phyloP scores from a whole-genome alignment of 1,140 invertebrate species.

The Teleopsis dalmanni region DNA sequence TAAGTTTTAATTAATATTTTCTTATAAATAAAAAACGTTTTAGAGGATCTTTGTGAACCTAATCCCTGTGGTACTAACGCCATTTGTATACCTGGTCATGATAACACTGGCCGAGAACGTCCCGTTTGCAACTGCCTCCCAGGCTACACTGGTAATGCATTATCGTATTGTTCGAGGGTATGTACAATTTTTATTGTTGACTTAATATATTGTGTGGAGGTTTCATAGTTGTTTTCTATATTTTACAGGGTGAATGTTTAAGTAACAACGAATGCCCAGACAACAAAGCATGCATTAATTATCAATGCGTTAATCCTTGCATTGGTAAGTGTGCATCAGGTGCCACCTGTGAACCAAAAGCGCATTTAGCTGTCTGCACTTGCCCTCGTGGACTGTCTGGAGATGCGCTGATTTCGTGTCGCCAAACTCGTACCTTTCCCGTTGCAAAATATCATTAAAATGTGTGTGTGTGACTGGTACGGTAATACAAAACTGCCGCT shows the following conservation, averaged over 20 bases:
- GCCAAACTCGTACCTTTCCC: slow-evolving; percentile 34
- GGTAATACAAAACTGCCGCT: too few relatives aligned
- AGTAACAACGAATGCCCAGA: slow-evolving; percentile 64
- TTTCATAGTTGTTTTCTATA: not conserved
- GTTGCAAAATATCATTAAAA: slow-evolving; percentile 43
- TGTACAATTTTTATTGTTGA: slow-evolving; percentile 11
- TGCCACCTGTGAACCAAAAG: slow-evolving; percentile 36
- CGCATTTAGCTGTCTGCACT: slow-evolving; percentile 74
- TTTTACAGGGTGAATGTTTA: slow-evolving; percentile 61
- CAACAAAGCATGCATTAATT: slow-evolving; percentile 65
- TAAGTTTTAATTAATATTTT: not conserved
- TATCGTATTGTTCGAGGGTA: slow-evolving; percentile 58
- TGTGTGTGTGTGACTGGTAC: too few relatives aligned
- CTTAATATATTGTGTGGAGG: not conserved
- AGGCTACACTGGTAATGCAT: slow-evolving; percentile 74
- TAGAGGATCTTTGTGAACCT: slow-evolving; percentile 69
- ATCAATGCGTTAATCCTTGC: slow-evolving; percentile 66
- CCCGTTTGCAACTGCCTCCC: slow-evolving; percentile 63
- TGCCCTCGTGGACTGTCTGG: slow-evolving; percentile 73
- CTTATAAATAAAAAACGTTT: not conserved
- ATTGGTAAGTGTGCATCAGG: slow-evolving; percentile 67
- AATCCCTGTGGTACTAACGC: slow-evolving; percentile 80
- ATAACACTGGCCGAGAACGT: slow-evolving; percentile 68
- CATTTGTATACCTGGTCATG: slow-evolving; percentile 71
- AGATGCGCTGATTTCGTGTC: slow-evolving; percentile 54